Percentiles rank a stretch among this genome's conserved stretches.
These are phyloP conservation scores for Mycetomoellerius zeteki DNA, from an alignment of 1,140 invertebrate species.

Conservation along the genomic window DNA sequence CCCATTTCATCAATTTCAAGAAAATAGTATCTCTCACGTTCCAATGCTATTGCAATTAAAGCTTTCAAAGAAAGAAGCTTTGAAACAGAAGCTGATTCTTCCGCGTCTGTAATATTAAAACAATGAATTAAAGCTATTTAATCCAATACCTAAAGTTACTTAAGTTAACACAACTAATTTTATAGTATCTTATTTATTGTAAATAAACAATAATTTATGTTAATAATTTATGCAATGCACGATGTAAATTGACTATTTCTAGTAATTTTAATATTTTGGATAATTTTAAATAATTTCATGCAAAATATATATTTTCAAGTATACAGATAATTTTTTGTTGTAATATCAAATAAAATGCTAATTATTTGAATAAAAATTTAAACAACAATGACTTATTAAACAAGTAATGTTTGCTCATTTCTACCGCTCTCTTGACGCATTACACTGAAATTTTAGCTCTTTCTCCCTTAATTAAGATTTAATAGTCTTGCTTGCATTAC, in stretches of 20 bases:
- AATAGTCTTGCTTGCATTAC: background rate
- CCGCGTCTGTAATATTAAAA: background rate
- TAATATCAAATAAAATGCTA: background rate
- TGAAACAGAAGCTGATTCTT: background rate
- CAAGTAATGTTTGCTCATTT: background rate
- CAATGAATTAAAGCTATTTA: background rate
- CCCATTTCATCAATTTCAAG: constrained; percentile 14
- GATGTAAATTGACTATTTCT: too few relatives aligned
- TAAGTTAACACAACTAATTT: background rate
- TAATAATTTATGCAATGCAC: background rate
- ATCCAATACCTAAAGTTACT: background rate
- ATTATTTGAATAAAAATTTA: background rate
- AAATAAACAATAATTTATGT: constrained; percentile 4
- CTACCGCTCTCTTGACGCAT: background rate
- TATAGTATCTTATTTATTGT: background rate
- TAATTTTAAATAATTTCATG: background rate
- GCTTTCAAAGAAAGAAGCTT: background rate
- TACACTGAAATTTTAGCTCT: background rate
- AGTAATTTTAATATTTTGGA: background rate
- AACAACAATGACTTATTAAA: background rate
- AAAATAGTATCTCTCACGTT: background rate
- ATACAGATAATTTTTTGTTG: background rate
- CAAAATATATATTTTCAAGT: background rate
- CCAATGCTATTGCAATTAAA: background rate
- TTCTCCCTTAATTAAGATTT: background rate